Conservation (phyloP, 2,113 vertebrate species). For the Cairina moschata region DNA sequence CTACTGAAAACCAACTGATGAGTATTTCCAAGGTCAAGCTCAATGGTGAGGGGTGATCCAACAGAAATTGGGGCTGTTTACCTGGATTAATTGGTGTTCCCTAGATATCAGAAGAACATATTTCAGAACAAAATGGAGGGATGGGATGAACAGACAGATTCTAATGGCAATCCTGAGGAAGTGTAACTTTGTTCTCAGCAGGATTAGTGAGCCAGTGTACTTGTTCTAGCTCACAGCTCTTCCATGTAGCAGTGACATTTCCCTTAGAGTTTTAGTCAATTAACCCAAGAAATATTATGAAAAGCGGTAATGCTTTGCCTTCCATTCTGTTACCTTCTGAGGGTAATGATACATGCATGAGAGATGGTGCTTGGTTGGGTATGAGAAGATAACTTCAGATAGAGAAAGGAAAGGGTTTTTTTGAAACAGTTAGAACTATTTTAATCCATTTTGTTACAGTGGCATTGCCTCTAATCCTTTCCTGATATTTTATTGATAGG, state of each 20-base stretch:
- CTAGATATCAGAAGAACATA: background rate
- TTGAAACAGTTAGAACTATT: conserved; percentile 22
- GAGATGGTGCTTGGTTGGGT: background rate
- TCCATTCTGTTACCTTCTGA: background rate
- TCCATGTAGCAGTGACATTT: background rate
- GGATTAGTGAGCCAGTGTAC: background rate
- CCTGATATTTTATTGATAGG: conserved; percentile 60
- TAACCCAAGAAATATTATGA: background rate
- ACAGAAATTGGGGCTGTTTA: background rate
- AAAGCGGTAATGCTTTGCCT: background rate
- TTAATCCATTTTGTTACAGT: conserved; percentile 40
- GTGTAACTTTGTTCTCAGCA: background rate
- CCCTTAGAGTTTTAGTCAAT: background rate
- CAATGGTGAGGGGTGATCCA: too few species aligned
- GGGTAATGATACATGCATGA: background rate
- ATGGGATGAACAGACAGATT: background rate
- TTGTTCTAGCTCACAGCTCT: background rate
- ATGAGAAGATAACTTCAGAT: background rate
- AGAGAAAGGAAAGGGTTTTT: conserved; percentile 2
- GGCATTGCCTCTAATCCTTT: conserved; percentile 46
- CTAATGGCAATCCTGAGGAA: background rate
- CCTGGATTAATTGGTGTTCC: background rate
- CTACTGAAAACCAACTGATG: background rate
- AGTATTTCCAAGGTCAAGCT: background rate
- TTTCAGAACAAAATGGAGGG: background rate